Conservation (phyloP, 1,140 invertebrate genomes). For the Drosophila elegans region DNA sequence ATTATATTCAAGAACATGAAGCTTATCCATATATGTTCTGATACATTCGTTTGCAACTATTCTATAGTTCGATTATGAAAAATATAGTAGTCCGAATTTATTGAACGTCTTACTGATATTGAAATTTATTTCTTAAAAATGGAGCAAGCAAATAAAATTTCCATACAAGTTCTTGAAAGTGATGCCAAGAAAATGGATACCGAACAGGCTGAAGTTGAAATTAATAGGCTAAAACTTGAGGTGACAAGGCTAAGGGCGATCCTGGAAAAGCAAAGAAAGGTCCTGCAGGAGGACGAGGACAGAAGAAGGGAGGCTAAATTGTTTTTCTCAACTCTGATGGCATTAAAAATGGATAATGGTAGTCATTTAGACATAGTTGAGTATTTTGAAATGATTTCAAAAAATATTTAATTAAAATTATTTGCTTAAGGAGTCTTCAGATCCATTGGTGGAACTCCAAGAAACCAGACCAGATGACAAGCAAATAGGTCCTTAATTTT, state of each 20-base stretch:
- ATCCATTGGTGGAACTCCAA: neutral
- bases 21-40: too few species aligned
- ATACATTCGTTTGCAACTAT: neutral
- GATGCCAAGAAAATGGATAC: neutral
- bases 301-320: neutral
- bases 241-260: neutral
- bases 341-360: neutral
- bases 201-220: neutral
- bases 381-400: neutral
- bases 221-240: constrained; percentile 2
- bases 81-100: neutral
- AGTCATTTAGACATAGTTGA: neutral
- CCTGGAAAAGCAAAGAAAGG: neutral
- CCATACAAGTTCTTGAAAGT: neutral
- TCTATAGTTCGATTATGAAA: neutral
- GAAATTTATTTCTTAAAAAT: neutral
- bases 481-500: too few species aligned
- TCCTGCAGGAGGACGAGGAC: neutral
- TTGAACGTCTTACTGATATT: neutral
- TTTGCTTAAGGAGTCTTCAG: neutral
- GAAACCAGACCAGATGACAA: neutral
- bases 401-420: neutral
- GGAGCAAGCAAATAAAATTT: neutral
- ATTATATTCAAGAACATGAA: too few species aligned
- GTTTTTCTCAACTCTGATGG: neutral